Percentiles rank a stretch among this genome's conserved stretches.
Evolutionary conservation across 2,888 invertebrate genomes (phyloP).

Genomic region (Drosophila dives): DNA sequence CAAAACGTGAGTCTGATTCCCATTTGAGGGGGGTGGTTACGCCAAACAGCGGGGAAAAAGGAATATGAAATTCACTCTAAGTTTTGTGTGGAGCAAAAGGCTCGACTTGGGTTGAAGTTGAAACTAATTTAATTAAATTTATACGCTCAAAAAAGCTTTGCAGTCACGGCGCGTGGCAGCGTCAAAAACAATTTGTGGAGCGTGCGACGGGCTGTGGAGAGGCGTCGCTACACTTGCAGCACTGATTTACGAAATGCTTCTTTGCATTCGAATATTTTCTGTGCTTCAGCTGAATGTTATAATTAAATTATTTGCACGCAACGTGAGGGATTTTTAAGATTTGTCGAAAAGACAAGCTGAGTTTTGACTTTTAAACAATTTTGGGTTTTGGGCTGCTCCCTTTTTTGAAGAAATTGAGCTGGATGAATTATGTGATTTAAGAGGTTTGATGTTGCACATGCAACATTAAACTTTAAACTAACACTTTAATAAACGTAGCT

Average conservation of each 20-base stretch:
- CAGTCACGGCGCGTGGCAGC: constrained; percentile 42
- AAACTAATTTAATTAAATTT: constrained; percentile 67
- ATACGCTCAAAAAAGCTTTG: constrained; percentile 59
- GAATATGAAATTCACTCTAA: constrained; percentile 31
- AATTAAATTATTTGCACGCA: constrained; percentile 52
- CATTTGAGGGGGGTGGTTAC: constrained; percentile 16
- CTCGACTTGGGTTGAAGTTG: constrained; percentile 34
- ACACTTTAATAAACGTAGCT: constrained; percentile 20
- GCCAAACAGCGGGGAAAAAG: constrained; percentile 8
- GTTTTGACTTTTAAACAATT: background rate
- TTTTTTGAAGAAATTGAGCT: background rate
- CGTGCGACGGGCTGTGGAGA: background rate
- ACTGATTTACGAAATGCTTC: constrained; percentile 28
- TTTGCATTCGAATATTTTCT: constrained; percentile 26
- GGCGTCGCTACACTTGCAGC: constrained; percentile 24
- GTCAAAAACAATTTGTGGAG: background rate
- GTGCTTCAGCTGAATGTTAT: constrained; percentile 32
- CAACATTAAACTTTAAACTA: constrained; percentile 3
- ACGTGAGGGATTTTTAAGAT: constrained; percentile 41
- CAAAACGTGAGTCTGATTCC: constrained; percentile 11
- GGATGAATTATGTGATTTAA: background rate
- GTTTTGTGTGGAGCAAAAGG: constrained; percentile 6
- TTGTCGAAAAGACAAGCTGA: background rate
- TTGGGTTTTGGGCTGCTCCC: background rate
- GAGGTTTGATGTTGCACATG: constrained; percentile 16